Evolutionary conservation across 1,140 invertebrate species (phyloP).

Genomic region (Ceratosolen solmsi): DNA sequence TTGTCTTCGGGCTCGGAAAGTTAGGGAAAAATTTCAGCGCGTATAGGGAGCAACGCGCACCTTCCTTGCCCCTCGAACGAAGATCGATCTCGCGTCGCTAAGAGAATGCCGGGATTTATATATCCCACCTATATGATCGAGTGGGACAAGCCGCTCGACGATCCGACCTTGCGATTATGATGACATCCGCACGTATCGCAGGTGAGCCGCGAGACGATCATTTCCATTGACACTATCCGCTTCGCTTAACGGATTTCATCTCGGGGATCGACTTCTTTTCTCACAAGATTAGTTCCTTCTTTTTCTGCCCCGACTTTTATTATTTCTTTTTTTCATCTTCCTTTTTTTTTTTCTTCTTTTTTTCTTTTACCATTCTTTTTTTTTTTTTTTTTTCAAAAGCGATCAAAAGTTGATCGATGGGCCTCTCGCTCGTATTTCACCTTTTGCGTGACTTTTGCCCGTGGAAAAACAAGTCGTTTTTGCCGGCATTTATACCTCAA

Average conservation of each 20-base stretch:
- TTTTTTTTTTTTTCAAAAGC: neutral
- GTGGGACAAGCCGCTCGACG: conserved; percentile 30
- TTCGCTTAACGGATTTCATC: conserved; percentile 35
- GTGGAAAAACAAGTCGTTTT: neutral
- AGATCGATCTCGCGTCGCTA: conserved; percentile 57
- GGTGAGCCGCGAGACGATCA: conserved; percentile 11
- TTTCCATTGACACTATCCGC: conserved; percentile 39
- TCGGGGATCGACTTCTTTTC: conserved; percentile 26
- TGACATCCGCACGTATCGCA: neutral
- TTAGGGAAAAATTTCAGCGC: neutral
- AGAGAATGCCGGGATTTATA: neutral
- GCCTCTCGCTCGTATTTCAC: neutral
- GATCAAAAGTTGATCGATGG: conserved; percentile 29
- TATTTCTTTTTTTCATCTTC: neutral
- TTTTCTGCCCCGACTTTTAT: neutral
- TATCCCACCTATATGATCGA: conserved; percentile 49
- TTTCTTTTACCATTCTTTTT: neutral
- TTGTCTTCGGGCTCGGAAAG: neutral
- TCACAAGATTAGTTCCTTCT: conserved; percentile 20
- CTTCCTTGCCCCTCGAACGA: conserved; percentile 40
- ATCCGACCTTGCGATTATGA: conserved; percentile 26
- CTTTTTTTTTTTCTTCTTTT: neutral
- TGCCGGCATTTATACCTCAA: neutral
- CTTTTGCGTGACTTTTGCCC: neutral
- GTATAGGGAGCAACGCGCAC: neutral